Evolutionary conservation across 2,113 vertebrate species (phyloP), one percentile per base, ranked within the genome.

Genomic region (Cephalopholis sonnerati): DNA sequence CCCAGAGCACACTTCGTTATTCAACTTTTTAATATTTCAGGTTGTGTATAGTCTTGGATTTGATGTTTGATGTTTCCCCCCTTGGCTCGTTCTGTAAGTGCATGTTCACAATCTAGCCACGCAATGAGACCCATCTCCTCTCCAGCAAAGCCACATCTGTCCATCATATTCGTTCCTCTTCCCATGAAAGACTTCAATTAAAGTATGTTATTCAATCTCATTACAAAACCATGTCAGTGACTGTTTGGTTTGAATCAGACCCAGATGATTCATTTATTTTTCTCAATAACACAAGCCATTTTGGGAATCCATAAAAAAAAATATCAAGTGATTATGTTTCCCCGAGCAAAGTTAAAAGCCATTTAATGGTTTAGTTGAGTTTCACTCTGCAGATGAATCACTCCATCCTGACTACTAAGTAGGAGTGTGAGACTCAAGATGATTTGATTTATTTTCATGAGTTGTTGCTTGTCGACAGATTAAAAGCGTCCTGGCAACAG

Each of bases 321-420:
- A 17, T 11, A 11, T 50, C 12, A 27, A 64, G 29, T 0, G 29
- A 68, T 68, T 69, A 61, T n/a, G 68, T 62, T 77, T 77, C 53
- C 54, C 51, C n/a, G 32, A 82, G 32, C n/a, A 46, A 59, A 73
- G 64, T 72, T 86, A 87, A 91, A 91, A 92, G 87, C 81, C 61
- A 15, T 89, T 91, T 92, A 87, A 90, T 74, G 59, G 73, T 69
- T 58, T 29, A 11, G 13, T 67, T 24, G 11, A 80, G 71, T 83
- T 89, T 85, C 53, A 54, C 29, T 63, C 58, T 50, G 46, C 67
- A 57, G 73, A 72, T 83, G 57, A 82, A 46, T 88, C 74, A 89
- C 3, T 1, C n/a, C 9, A 2, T 24, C 59, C n/a, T 46, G 32
- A 82, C n/a, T 32, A 8, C 12, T 11, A 62, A 72, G 81, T 11